Base-by-base conservation (phyloP, 2,888 invertebrate genomes). In the Platycnemis pennipes region DNA sequence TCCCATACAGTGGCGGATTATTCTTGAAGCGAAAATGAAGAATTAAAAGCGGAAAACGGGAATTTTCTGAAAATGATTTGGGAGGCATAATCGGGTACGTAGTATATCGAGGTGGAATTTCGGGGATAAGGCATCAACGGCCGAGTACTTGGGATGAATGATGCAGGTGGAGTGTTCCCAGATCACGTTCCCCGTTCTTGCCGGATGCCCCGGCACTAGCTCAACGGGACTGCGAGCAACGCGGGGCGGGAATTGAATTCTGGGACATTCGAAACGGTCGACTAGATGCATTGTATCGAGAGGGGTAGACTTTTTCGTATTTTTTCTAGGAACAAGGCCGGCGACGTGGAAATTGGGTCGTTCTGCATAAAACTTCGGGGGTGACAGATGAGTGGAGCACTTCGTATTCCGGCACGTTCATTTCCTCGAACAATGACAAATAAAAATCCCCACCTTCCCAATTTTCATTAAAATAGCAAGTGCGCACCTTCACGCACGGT, bases 281-380 rank as follows among this genome's bases (percentile, higher is more conserved):
- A 26, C 22, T 77, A 13, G 77, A 77, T 77, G 13, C 77, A 77
- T 37, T 31, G 77, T 37, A 77, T 77, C 77, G 77, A 37, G n/a
- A 26, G 77, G 37, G 37, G 37, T 37, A 37, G 26, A 77, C 13
- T 77, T 77, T 77, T 77, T 77, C 37, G n/a, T 53, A 56, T 16
- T 63, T 26, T 2, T 26, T 63, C 63, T 3, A 26, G 77, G 77
- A 37, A 77, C 37, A 37, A 37, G 31, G 16, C 77, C 8, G 13
- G 37, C 77, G 77, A 7, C 31, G 37, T 77, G 37, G n/a, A 77
- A 77, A 77, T 77, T 77, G 77, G 77, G 77, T 77, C 77, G 77
- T 37, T 16, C 37, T 8, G 77, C 77, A 37, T 37, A 37, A 77
- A 77, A 31, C 69, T 77, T 77, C 77, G 37, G 37, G 16, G 77